phyloP scores from a whole-genome alignment of 2,888 invertebrate genomes.

The Crematogaster levior region DNA sequence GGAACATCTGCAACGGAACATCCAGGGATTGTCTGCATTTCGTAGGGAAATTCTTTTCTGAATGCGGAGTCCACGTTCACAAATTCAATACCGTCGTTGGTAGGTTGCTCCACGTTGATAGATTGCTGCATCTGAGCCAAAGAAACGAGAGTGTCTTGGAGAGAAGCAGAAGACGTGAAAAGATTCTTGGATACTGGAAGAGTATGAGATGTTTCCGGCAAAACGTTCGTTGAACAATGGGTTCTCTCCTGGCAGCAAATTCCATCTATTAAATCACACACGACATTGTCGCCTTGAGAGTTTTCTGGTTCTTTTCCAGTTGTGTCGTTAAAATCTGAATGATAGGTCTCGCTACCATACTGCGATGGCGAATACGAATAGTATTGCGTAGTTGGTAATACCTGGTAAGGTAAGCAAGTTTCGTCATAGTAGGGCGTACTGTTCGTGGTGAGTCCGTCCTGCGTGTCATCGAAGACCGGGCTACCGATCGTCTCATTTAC shows the following conservation, averaged over 20 bases:
- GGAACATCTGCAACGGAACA: neutral
- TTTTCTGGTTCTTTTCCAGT: neutral
- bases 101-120: neutral
- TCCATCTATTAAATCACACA: slow-evolving; percentile 28
- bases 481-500: slow-evolving; percentile 55
- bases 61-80: neutral
- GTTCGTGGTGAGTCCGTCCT: neutral
- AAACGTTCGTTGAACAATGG: neutral
- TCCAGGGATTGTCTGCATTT: neutral
- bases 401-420: neutral
- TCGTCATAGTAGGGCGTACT: neutral
- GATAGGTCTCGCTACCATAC: neutral
- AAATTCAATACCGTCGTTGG: neutral
- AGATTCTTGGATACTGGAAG: slow-evolving; percentile 18
- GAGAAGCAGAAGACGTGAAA: neutral
- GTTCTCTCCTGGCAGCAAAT: slow-evolving; percentile 16
- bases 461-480: slow-evolving; percentile 32
- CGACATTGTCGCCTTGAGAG: neutral
- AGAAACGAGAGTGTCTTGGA: neutral
- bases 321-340: neutral
- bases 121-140: neutral
- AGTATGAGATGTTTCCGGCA: neutral
- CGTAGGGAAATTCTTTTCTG: slow-evolving; percentile 23
- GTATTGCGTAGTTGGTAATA: neutral
- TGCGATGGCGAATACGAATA: neutral